Base-by-base conservation (phyloP, 2,797 vertebrate species). In the Acanthornis magna region DNA sequence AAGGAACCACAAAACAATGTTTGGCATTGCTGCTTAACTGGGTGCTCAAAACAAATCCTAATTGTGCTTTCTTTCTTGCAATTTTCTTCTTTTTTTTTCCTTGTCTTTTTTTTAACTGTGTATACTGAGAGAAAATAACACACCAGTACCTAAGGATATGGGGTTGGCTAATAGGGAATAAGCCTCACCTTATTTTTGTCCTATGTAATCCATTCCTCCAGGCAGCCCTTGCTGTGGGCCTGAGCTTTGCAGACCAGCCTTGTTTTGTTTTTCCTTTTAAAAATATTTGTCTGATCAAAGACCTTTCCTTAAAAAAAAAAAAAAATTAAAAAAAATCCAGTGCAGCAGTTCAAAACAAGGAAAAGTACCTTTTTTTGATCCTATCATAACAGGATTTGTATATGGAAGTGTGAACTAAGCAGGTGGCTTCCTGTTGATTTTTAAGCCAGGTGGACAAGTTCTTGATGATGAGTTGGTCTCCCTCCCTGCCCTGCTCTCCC, bases 401-500 rank as follows among this genome's bases (percentile, higher is more conserved):
- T 62, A 60, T 95, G 92, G 92, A 92, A 95, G 79, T 78, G 70
- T 74, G 91, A 88, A 68, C 57, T 85, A 22, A 92, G 92, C 95
- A 96, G 93, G 95, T 96, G 96, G 94, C 66, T 95, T 97, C 93
- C 95, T 95, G 95, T 97, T 95, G 92, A 92, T 92, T 77, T 89
- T 82, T 48, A 92, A 94, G 85, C 89, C 96, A 97, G 94, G 95
- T 96, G 95, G 93, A 65, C 73, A 91, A 72, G 32, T 80, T 81
- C 75, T 95, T 74, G 89, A 75, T 19, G 42, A 63, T 8, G 15
- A 78, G 70, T 27, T 83, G 76, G 9, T 75, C 55, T 83, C 11
- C 0, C 27, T 91, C 78, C 87, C 81, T 96, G 54, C 61, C 54
- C 78, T 18, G 25, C 34, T 53, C 40, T 74, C 73, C 63, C 25